Percentiles rank a stretch among this genome's conserved stretches.
Conservation (phyloP, 2,888 invertebrate genomes). For the Rhamnusium bicolor region DNA sequence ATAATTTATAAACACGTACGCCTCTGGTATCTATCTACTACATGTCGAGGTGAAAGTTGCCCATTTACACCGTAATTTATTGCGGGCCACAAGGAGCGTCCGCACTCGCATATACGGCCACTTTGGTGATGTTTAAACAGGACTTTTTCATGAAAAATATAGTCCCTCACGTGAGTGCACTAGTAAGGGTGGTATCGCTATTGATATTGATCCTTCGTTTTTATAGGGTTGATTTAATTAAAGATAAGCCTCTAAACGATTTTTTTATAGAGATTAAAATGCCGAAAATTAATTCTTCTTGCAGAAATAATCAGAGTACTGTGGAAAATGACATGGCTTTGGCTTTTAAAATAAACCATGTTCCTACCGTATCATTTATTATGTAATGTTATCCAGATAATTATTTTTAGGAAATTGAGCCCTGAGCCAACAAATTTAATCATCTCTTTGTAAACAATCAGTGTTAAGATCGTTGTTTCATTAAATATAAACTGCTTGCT, state of each 20-base stretch:
- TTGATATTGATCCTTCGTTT: constrained; percentile 14
- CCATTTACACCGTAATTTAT: constrained; percentile 23
- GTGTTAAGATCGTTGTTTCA: background rate
- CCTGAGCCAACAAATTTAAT: background rate
- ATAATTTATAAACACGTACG: background rate
- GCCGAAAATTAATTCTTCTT: background rate
- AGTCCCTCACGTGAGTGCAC: background rate
- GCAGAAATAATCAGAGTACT: background rate
- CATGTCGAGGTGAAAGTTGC: constrained; percentile 23
- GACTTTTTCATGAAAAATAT: constrained; percentile 25
- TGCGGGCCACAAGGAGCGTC: constrained; percentile 17
- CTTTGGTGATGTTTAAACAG: constrained; percentile 2
- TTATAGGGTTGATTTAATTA: constrained; percentile 1
- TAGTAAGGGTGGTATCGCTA: background rate
- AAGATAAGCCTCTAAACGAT: background rate
- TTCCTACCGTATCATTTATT: background rate
- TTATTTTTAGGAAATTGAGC: background rate
- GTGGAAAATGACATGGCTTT: background rate
- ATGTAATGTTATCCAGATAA: background rate
- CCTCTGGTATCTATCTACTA: background rate
- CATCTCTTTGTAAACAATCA: background rate
- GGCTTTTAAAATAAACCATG: background rate
- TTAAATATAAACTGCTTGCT: background rate
- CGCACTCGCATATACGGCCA: constrained; percentile 13
- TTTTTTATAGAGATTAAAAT: background rate